Evolutionary conservation across 2,888 invertebrate genomes (phyloP), one percentile per base, ranked within the genome.

Genomic region (Hemaris fuciformis): DNA sequence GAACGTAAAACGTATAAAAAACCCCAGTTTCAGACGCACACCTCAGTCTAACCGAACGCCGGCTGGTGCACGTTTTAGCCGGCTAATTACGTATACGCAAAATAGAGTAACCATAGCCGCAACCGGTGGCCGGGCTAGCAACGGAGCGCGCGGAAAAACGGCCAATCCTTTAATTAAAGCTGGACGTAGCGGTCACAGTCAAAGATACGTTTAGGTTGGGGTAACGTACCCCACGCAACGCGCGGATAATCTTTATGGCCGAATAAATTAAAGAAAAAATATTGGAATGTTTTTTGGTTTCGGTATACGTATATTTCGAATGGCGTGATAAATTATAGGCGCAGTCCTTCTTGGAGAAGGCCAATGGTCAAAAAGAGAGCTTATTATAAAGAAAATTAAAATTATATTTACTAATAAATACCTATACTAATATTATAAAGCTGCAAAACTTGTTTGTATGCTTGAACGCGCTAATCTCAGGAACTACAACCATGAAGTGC

Each of bases 161-260:
- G 77, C 70, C 83, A 82, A 85, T 86, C 83, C 85, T 83, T 82
- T 86, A 86, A 87, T 86, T 85, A 85, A 83, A 80, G 73, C 71
- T 71, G 61, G 62, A 65, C 71, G 69, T 72, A 71, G 81, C 69
- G 81, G 81, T 79, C 76, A 68, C 72, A 58, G 68, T 59, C 73
- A 80, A 81, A 83, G 81, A 81, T 75, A 46, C n/a, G 22, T 53
- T 60, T 64, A 56, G 38, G 34, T 25, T 38, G 58, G 56, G 57
- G 60, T 62, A 48, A 15, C 56, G 22, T 25, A 10, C 18, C 27
- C 20, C 20, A 13, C n/a, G 18, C 22, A 23, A 2, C 23, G n/a
- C 20, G 6, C 2, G 7, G 46, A 38, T 10, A 46, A 15, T 25
- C 3, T 23, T n/a, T n/a, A n/a, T n/a, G n/a, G n/a, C n/a, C n/a